Evolutionary conservation across 2,888 invertebrate genomes (phyloP).

Genomic region (Eupithecia inturbata): DNA sequence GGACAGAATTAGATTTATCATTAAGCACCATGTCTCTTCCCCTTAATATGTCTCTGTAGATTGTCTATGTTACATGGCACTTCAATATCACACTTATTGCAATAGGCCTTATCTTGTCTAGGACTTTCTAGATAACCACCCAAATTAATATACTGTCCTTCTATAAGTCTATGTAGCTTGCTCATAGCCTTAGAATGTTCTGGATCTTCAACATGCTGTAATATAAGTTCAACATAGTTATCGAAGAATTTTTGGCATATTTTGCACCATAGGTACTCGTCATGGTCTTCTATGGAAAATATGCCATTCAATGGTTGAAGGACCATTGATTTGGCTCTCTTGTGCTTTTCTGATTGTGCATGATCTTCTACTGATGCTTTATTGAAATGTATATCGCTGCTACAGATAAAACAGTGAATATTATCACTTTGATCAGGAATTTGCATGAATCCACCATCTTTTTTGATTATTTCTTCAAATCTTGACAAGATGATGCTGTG

Average conservation of each 20-base stretch:
- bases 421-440: conserved; percentile 45
- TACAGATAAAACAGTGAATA: conserved; percentile 54
- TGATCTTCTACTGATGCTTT: conserved; percentile 47
- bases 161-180: conserved; percentile 54
- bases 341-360: conserved; percentile 48
- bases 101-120: conserved; percentile 58
- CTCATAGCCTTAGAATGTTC: conserved; percentile 50
- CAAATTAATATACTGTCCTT: conserved; percentile 58
- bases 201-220: conserved; percentile 58
- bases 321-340: conserved; percentile 54
- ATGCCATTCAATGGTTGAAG: conserved; percentile 65
- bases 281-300: conserved; percentile 58
- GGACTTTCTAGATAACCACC: conserved; percentile 59
- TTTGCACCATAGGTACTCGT: conserved; percentile 64
- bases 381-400: conserved; percentile 47
- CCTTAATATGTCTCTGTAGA: conserved; percentile 57
- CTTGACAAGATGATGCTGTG: conserved; percentile 45
- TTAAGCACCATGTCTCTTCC: conserved; percentile 43
- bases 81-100: conserved; percentile 54
- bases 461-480: conserved; percentile 47
- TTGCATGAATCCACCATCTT: conserved; percentile 56
- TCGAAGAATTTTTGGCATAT: conserved; percentile 61
- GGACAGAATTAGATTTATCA: neutral
- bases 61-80: conserved; percentile 62
- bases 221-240: conserved; percentile 59